Evolutionary conservation across 2,888 invertebrate genomes (phyloP), one percentile per base, ranked within the genome.

Genomic region (Drosophila leonis): DNA sequence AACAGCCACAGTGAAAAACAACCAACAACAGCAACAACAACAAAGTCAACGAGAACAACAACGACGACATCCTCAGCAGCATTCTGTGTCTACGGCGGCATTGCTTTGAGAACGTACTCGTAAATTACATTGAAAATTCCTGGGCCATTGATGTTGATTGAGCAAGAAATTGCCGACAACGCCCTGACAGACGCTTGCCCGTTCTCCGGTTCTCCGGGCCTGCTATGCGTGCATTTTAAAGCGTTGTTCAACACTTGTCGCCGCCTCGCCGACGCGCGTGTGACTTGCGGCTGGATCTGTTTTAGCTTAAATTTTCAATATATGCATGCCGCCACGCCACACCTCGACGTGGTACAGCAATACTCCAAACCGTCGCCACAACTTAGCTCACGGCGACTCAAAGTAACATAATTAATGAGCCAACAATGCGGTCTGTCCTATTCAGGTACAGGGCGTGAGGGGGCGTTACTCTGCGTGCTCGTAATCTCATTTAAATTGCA

Each of bases 161-260:
- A 90, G 90, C 90, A 86, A 86, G 86, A 86, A 88, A 90, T 88
- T 86, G 86, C 83, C 89, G 78, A 78, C 87, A 86, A 78, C 83
- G 83, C 90, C 90, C 74, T 51, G 37, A 12, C 24, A 65, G 71
- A 78, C 70, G 46, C 63, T 51, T 33, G 42, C 41, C 49, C 54
- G 42, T 29, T 27, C 24, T 44, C 61, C 65, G 35, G 57, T 13
- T 31, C 29, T 41, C 56, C 64, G 35, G 55, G 57, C 69, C 64
- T 59, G 41, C 37, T 39, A 13, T 63, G 79, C 52, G 60, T 66
- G 59, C 62, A 69, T 63, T 72, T 78, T 69, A 64, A 78, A 75
- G 73, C 65, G 65, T 62, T 75, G 65, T 64, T 71, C 72, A 80
- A 72, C 85, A 85, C 75, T 75, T 75, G 80, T 83, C 68, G 51